Evolutionary conservation across 2,797 vertebrate species (phyloP), one percentile per base, ranked within the genome.

Genomic region (Sebastes flavidus): DNA sequence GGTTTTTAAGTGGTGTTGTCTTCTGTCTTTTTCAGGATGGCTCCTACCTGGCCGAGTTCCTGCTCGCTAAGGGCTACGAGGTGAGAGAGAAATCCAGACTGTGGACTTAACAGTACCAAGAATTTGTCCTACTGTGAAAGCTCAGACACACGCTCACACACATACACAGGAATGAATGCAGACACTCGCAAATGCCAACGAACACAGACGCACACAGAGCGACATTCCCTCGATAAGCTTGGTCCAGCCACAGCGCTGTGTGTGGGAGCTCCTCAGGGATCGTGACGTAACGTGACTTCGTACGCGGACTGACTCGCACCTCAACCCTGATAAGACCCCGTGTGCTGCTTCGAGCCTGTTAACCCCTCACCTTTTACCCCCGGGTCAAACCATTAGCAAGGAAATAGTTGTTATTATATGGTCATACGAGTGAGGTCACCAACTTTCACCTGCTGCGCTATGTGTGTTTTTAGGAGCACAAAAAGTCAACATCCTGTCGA

Each of bases 41-140:
- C n/a, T 99, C 99, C 14, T 99, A 99, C 94, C 96, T 99, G 96
- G 98, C 99, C 0, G 99, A 99, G 94, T 98, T 99, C 95, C 97
- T 99, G 85, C 89, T 99, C 85, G 94, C 96, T 88, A 99, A 99
- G 95, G 97, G 98, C 90, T 99, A 99, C 0, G 95, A 99, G 97
- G 99, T 99, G 93, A 97, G 97, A 93, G 82, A 92, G 65, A 91
- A 77, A 94, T 94, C 92, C 93, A 94, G 76, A 62, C 32, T 61
- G 12, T 62, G 5, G 6, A 11, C 58, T 46, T 14, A 12, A 52
- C 55, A n/a, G 55, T 10, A 65, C 46, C 29, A 24, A 9, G 49
- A 29, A 11, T 29, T 60, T 59, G 22, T 60, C 16, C 42, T 60
- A 11, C 52, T 72, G 74, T 59, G 32, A 65, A 67, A 62, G 12